phyloP scores from a whole-genome alignment of 2,888 invertebrate species.

The Drosophila meridiana region DNA sequence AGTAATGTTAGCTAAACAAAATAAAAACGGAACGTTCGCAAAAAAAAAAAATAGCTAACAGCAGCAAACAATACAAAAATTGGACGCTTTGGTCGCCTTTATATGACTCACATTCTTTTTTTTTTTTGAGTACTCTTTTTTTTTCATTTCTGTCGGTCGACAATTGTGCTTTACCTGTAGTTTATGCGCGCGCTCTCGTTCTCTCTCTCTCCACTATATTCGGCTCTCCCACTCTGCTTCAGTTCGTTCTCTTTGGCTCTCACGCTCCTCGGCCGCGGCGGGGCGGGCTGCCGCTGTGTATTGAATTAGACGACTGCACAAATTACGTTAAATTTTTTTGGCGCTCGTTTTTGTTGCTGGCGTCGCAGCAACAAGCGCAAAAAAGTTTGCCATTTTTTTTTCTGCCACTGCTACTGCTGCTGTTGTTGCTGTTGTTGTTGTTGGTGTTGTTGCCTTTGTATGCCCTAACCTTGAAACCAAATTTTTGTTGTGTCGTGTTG shows the following conservation, averaged over 20 bases:
- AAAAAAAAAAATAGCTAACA: constrained; percentile 18
- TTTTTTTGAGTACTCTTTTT: constrained; percentile 36
- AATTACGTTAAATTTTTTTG: constrained; percentile 72
- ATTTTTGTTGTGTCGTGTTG: constrained; percentile 48
- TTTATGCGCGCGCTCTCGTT: constrained; percentile 40
- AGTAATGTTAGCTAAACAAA: constrained; percentile 4
- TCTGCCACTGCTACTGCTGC: constrained; percentile 19
- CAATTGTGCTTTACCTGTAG: constrained; percentile 64
- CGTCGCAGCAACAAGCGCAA: constrained; percentile 68
- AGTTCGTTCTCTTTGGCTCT: constrained; percentile 3
- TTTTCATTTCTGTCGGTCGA: constrained; percentile 33
- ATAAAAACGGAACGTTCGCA: constrained; percentile 9
- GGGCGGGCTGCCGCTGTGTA: constrained; percentile 61
- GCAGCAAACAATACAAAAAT: constrained; percentile 16
- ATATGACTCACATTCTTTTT: constrained; percentile 63
- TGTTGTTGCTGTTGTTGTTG: constrained; percentile 24
- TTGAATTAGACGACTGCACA: constrained; percentile 76
- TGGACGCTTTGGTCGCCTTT: constrained; percentile 40
- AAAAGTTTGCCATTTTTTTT: constrained; percentile 59
- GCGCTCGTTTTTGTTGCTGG: constrained; percentile 66
- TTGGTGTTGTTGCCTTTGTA: constrained; percentile 26
- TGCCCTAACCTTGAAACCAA: constrained; percentile 72
- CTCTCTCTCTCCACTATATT: constrained; percentile 1
- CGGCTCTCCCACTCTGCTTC: constrained; percentile 2
- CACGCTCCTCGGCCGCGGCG: not conserved